Evolutionary conservation across 1,140 invertebrate species (phyloP).

Genomic region (Triops longicaudatus): DNA sequence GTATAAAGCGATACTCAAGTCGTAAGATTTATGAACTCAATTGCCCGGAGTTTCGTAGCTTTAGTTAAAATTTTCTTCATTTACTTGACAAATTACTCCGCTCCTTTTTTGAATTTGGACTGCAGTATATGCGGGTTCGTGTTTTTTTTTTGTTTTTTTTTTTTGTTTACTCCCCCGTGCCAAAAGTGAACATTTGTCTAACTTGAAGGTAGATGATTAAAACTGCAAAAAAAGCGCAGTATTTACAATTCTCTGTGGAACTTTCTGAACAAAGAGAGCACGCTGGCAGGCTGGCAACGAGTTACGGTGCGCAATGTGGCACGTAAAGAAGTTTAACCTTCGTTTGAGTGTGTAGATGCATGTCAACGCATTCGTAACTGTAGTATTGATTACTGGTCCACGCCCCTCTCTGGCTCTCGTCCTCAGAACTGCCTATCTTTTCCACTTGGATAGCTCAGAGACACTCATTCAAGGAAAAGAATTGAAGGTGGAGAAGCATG

Average conservation of each 20-base stretch:
- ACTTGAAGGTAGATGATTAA: too few relatives aligned
- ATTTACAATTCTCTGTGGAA: too few relatives aligned
- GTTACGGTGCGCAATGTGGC: background rate
- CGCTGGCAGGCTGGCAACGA: too few relatives aligned
- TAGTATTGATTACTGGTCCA: background rate
- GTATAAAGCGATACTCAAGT: background rate
- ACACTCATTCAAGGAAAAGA: background rate
- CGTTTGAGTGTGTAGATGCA: constrained; percentile 1
- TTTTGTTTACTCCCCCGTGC: too few relatives aligned
- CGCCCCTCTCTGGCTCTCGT: background rate
- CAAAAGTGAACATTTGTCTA: too few relatives aligned
- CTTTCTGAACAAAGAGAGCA: too few relatives aligned
- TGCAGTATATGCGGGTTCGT: too few relatives aligned
- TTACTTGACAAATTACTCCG: background rate
- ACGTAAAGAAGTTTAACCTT: background rate
- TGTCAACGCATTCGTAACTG: constrained; percentile 3
- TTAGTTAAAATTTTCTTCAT: background rate
- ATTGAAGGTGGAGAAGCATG: background rate
- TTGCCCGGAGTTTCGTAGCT: background rate
- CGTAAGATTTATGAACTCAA: constrained; percentile 4
- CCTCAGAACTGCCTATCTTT: background rate
- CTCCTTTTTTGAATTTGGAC: background rate
- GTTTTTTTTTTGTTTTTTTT: too few relatives aligned
- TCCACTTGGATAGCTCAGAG: background rate
- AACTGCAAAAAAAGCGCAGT: too few relatives aligned